A percentile compares a stretch with the other conserved stretches of the same genome.
phyloP scores from a whole-genome alignment of 2,888 invertebrate genomes.

The Harpalus rufipes region DNA sequence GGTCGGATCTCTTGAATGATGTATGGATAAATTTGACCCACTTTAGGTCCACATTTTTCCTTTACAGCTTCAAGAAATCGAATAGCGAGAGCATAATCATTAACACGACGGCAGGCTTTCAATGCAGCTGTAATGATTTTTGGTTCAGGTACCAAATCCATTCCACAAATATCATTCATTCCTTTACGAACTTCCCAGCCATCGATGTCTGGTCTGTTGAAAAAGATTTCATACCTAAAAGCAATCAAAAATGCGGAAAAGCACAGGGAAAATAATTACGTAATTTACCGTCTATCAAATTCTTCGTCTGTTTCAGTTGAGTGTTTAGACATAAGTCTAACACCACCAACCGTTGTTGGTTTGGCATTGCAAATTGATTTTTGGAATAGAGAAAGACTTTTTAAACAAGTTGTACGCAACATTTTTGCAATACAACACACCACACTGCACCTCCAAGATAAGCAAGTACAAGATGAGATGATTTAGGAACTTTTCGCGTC shows the following conservation, averaged over 20 bases:
- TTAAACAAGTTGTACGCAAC: constrained; percentile 78
- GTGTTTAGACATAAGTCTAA: constrained; percentile 75
- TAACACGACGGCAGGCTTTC: constrained; percentile 94
- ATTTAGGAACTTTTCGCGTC: too few relatives aligned
- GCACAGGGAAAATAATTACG: constrained; percentile 75
- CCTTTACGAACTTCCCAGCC: constrained; percentile 96
- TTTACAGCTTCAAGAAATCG: constrained; percentile 96
- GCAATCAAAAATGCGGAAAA: background rate
- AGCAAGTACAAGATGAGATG: too few relatives aligned
- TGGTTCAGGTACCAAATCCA: constrained; percentile 96
- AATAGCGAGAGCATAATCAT: constrained; percentile 95
- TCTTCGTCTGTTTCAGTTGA: constrained; percentile 89
- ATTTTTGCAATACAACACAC: constrained; percentile 72
- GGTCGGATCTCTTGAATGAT: constrained; percentile 94
- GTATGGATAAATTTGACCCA: constrained; percentile 91
- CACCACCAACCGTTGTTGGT: constrained; percentile 70
- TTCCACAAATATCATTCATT: constrained; percentile 92
- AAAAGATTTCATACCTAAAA: constrained; percentile 87
- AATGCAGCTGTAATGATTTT: constrained; percentile 91
- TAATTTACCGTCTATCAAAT: constrained; percentile 86
- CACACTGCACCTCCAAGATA: too few relatives aligned
- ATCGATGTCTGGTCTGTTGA: constrained; percentile 92
- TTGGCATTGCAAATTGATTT: constrained; percentile 72
- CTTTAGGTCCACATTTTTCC: constrained; percentile 89
- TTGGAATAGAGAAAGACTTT: constrained; percentile 75